Conservation (phyloP, 2,797 vertebrate species). For the Enteromius viviparus region DNA sequence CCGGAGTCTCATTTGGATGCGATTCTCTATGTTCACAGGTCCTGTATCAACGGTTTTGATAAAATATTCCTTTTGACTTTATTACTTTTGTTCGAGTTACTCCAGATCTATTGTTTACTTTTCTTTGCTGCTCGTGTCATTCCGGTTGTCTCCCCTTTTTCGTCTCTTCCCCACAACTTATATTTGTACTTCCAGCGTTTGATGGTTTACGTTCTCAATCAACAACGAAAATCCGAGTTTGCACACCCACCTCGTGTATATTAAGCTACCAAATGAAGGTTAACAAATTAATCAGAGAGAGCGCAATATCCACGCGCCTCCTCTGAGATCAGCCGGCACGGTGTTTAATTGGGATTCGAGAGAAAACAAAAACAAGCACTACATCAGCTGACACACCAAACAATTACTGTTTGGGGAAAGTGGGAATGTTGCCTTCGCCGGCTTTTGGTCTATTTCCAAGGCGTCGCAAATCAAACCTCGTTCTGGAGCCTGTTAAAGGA, state of each 20-base stretch:
- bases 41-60: constrained; percentile 73
- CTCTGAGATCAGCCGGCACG: constrained; percentile 79
- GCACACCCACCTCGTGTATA: constrained; percentile 52
- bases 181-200: constrained; percentile 72
- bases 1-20: constrained; percentile 65
- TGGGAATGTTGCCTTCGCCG: constrained; percentile 20
- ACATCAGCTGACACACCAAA: constrained; percentile 58
- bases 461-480: neutral
- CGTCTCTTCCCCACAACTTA: constrained; percentile 74
- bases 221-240: constrained; percentile 61
- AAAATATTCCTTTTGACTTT: constrained; percentile 78
- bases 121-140: constrained; percentile 67
- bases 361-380: constrained; percentile 72
- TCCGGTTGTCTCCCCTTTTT: constrained; percentile 55
- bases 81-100: constrained; percentile 73
- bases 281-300: constrained; percentile 77
- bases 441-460: neutral
- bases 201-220: constrained; percentile 80
- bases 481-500: neutral
- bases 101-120: constrained; percentile 74
- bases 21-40: constrained; percentile 70
- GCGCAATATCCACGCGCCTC: constrained; percentile 71
- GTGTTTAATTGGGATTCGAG: constrained; percentile 76
- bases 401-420: constrained; percentile 45
- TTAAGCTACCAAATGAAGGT: constrained; percentile 60